Evolutionary conservation across 2,113 vertebrate genomes (phyloP).

Genomic region (Sorex fumeus): DNA sequence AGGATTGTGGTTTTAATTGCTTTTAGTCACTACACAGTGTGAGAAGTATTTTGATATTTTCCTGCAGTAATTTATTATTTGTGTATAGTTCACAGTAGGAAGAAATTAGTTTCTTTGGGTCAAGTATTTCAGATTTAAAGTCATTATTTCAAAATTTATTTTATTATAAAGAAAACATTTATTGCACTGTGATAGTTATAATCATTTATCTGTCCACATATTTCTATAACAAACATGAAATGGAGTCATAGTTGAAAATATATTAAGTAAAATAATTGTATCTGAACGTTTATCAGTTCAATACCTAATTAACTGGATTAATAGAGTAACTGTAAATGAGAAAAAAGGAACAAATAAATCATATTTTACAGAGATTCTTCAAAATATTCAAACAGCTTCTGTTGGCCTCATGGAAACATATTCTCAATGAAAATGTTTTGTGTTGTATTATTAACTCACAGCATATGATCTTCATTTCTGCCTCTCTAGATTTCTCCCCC

Average conservation of each 20-base stretch:
- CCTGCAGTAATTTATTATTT: constrained; percentile 60
- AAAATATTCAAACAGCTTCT: constrained; percentile 35
- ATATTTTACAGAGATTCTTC: not conserved
- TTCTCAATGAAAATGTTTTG: constrained; percentile 69
- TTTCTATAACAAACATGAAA: constrained; percentile 33
- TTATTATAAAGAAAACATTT: not conserved
- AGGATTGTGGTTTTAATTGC: constrained; percentile 46
- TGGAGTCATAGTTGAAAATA: constrained; percentile 29
- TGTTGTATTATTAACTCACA: constrained; percentile 74
- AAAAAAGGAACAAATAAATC: constrained; percentile 19
- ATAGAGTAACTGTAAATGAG: not conserved
- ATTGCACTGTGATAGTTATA: not conserved
- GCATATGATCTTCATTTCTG: constrained; percentile 79
- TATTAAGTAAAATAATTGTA: not conserved
- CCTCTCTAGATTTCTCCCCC: constrained; percentile 69
- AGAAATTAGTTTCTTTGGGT: constrained; percentile 14
- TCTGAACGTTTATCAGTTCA: constrained; percentile 5
- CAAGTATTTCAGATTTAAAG: constrained; percentile 42
- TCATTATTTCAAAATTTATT: constrained; percentile 44
- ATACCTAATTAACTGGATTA: not conserved
- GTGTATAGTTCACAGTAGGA: constrained; percentile 20
- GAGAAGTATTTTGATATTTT: constrained; percentile 66
- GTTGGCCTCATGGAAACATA: constrained; percentile 47
- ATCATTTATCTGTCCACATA: not conserved
- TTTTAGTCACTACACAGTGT: constrained; percentile 62